Base-by-base conservation (phyloP, 1,140 invertebrate species). In the Idris sp. region DNA sequence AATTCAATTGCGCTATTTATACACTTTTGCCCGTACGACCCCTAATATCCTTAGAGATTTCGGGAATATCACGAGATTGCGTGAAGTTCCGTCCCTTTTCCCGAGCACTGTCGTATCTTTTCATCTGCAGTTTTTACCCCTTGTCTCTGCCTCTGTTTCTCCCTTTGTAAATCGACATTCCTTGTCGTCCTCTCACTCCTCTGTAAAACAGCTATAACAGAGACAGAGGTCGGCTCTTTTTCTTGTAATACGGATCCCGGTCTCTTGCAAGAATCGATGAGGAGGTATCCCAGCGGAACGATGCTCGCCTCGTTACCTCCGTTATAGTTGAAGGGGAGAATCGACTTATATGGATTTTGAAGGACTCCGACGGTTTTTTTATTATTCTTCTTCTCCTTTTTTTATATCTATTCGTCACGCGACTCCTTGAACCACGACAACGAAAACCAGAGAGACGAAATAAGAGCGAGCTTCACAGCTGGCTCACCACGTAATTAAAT, bases 31-130 rank as follows among this genome's bases (percentile, higher is more conserved):
- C 74, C 79, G 78, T 84, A 79, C 80, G 83, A 83, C 79, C 80
- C 68, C 77, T 77, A 79, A 82, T 81, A 84, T 82, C 83, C 79
- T 80, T n/a, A 22, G 80, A 81, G 83, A 84, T 84, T 83, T 82
- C 74, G 75, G 76, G 67, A 80, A 83, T 84, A 85, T 86, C 83
- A 85, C 79, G 82, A 84, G 81, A 86, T 86, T 85, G 81, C 83
- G 73, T 72, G 78, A 79, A 80, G 69, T 77, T 79, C 71, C 76
- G 78, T 68, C 59, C 76, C 64, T 36, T 49, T 38, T 31, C 61
- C 40, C 49, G 59, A 30, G 43, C 48, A 16, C 54, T 38, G 61
- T 65, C 30, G 40, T 59, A 61, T 64, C 53, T 75, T 73, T 73
- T 67, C 74, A 67, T 72, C 61, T 53, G 58, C 18, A 43, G 54